Evolutionary conservation across 2,888 invertebrate genomes (phyloP), one percentile per base, ranked within the genome.

Genomic region (Epiperipatus broadwayi): DNA sequence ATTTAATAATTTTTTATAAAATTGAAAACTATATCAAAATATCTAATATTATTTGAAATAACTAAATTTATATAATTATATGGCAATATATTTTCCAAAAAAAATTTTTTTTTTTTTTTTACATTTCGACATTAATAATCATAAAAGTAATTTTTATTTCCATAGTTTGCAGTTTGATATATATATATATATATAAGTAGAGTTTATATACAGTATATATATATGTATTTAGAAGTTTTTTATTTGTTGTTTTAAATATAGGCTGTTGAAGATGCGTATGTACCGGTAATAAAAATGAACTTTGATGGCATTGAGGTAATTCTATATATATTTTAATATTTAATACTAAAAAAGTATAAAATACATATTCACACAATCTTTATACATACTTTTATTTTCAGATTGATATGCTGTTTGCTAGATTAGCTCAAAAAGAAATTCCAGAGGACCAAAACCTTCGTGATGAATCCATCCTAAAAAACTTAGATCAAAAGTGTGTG

Each of bases 211-310:
- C n/a, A n/a, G n/a, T n/a, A n/a, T n/a, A n/a, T n/a, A n/a, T n/a
- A n/a, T n/a, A n/a, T n/a, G n/a, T n/a, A n/a, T n/a, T 7, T 8
- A 8, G 18, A 22, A 25, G 7, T 8, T 25, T 22, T 22, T 22
- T 22, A n/a, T n/a, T n/a, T 5, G n/a, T 10, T 32, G 16, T 44
- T 50, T 5, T 52, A 53, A 32, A 48, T 55, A 15, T 53, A 78
- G 75, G 75, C 87, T 2, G 91, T 99, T 1, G 93, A 95, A 60
- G 95, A 95, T 58, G 97, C 97, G 0, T 99, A 80, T 63, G 97
- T 99, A 47, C 97, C 97, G 3, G 89, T 99, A 5, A 91, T 99
- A 47, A 97, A 97, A 65, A 87, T 99, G 84, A 84, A 81, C 56
- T 97, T 93, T 59, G 84, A 89, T 65, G 87, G 84, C 21, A 91